These are phyloP conservation scores for Chaetops frenatus DNA, from an alignment of 2,113 vertebrate species.

Conservation along the genomic window DNA sequence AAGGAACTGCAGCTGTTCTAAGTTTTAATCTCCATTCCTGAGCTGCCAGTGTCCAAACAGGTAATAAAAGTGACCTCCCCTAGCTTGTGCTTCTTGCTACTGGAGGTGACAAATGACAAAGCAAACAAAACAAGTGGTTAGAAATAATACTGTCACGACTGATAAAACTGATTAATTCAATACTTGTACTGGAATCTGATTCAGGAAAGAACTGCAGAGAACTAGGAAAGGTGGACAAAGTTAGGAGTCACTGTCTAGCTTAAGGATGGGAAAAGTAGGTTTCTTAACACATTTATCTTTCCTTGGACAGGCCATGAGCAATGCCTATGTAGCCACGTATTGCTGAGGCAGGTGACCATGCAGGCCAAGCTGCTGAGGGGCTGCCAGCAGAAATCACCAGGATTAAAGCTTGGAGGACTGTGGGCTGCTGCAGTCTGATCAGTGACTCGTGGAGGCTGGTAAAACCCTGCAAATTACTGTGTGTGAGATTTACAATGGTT, in stretches of 20 bases:
- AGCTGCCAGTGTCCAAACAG: background rate
- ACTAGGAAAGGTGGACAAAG: background rate
- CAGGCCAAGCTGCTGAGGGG: background rate
- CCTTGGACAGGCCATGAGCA: background rate
- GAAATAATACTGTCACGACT: background rate
- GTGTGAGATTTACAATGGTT: background rate
- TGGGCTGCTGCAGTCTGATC: background rate
- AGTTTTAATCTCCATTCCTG: background rate
- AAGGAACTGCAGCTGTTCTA: background rate
- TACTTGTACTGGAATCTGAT: background rate
- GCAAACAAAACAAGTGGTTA: background rate
- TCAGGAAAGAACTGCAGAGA: background rate
- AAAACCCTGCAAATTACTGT: background rate
- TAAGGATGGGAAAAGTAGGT: background rate
- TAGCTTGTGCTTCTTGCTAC: background rate
- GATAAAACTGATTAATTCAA: background rate
- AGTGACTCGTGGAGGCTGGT: background rate
- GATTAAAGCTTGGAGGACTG: background rate
- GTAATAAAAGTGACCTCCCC: background rate
- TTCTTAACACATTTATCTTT: background rate
- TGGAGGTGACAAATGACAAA: background rate
- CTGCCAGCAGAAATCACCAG: background rate
- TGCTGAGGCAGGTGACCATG: background rate
- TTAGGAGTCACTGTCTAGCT: background rate
- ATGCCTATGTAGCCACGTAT: fast-evolving